Evolutionary conservation across 1,140 invertebrate genomes (phyloP), one percentile per base, ranked within the genome.

Genomic region (Bombus affinis): DNA sequence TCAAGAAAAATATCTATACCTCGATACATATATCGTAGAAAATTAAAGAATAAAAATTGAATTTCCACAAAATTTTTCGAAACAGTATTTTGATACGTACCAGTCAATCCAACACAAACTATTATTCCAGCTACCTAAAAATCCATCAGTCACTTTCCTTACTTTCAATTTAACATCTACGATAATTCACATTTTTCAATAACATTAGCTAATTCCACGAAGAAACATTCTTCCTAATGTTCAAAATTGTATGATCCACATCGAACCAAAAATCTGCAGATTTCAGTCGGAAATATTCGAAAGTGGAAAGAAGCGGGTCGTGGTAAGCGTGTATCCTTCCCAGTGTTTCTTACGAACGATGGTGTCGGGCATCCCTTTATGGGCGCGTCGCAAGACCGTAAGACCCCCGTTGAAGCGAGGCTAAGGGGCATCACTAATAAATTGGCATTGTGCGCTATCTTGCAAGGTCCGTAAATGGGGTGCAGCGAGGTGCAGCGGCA

Each of bases 351-450:
- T 92, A 94, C 92, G 93, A 91, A 87, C 86, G 87, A 86, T 84
- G 70, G 73, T 91, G 86, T 59, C 81, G 81, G 87, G 79, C 90
- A 89, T 92, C 94, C 93, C 91, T 93, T 93, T 94, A 94, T 89
- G 88, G 89, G 25, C 18, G 84, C 78, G 68, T 47, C 75, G 71
- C 81, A 62, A 76, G 62, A 86, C 83, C 82, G 71, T 42, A 66
- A 57, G 86, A 71, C 74, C 39, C 47, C 85, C 89, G 89, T 86
- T 93, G 91, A 92, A 92, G 92, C 92, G 92, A 92, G 92, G 90
- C 92, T 92, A 93, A 93, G 93, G 93, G 86, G 90, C 92, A 94
- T 78, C 83, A 88, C 93, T 94, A 94, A 94, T 94, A 94, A 94
- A 94, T 94, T 94, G 93, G 91, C 91, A 92, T 93, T 92, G 93